Percentiles rank a stretch among this genome's conserved stretches.
Evolutionary conservation across 92 coral and sea anemone species (phyloP).

Genomic region (Zoanthus sociatus): DNA sequence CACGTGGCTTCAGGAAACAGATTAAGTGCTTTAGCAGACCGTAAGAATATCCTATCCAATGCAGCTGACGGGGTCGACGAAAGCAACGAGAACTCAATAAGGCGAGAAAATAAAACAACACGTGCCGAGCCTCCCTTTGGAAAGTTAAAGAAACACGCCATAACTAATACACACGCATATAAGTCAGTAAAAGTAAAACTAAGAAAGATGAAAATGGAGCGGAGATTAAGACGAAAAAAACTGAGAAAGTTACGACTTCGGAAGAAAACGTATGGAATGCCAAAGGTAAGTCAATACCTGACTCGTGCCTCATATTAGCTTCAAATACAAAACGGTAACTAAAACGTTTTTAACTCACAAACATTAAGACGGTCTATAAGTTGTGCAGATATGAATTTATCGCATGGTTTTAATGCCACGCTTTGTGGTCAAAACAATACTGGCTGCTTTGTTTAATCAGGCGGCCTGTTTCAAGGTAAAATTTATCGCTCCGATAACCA

Average conservation of each 20-base stretch:
- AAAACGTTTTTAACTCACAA: neutral
- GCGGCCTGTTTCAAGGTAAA: too few relatives aligned
- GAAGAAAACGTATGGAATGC: neutral
- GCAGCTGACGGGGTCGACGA: conserved; percentile 8
- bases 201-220: conserved; percentile 5
- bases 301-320: neutral
- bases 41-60: conserved; percentile 15
- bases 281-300: conserved; percentile 11
- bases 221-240: neutral
- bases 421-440: too few relatives aligned
- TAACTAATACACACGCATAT: neutral
- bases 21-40: conserved; percentile 9
- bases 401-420: too few relatives aligned
- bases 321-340: neutral
- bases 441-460: too few relatives aligned
- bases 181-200: conserved; percentile 18
- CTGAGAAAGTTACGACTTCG: conserved; percentile 17
- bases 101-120: neutral
- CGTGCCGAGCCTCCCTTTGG: neutral
- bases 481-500: too few relatives aligned
- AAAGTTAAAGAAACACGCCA: neutral
- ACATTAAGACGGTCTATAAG: neutral
- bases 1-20: conserved; percentile 21
- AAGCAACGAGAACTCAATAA: neutral
- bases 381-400: too few relatives aligned